Base-by-base conservation (phyloP, 2,888 invertebrate genomes). In the Mimas tiliae region DNA sequence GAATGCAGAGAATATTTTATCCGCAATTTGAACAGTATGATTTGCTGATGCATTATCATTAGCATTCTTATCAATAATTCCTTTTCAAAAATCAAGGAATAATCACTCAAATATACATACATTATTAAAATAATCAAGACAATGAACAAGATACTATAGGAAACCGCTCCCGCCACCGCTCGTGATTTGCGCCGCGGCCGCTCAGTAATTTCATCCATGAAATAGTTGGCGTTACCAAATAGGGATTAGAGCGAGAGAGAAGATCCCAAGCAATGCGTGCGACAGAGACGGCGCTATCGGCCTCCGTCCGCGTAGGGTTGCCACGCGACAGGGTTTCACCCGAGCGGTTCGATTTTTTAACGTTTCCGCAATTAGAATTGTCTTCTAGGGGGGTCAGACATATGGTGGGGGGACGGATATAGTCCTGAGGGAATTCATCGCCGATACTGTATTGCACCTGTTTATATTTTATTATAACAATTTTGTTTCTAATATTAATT, bases 211-310 rank as follows among this genome's bases (percentile, higher is more conserved):
- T 91, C 91, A 93, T 91, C 92, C 92, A 91, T 93, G 93, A 93
- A 93, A 93, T 92, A 93, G 93, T 93, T 92, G 92, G 90, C 88
- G 91, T 91, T 93, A 92, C 93, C 92, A 92, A 93, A 93, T 91
- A 90, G 88, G 93, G 92, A 90, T 92, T 91, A 91, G 92, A 93
- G 82, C 50, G 88, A 79, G 91, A 92, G 76, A 68, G 82, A 71
- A 75, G 42, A 68, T 72, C 47, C 21, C 21, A 7, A n/a, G 7
- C 27, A 16, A 48, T 65, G 70, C 33, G 87, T 71, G 82, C 76
- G 85, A 91, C 81, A 48, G 83, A 77, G 82, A 83, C 72, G 65
- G 71, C 34, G 21, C 62, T 50, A 62, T 9, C 55, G 14, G 52
- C 34, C 69, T 69, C 47, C 69, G 74, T 62, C 47, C 63, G 51